Evolutionary conservation across 2,113 vertebrate genomes (phyloP).

Genomic region (Echinops telfairi): DNA sequence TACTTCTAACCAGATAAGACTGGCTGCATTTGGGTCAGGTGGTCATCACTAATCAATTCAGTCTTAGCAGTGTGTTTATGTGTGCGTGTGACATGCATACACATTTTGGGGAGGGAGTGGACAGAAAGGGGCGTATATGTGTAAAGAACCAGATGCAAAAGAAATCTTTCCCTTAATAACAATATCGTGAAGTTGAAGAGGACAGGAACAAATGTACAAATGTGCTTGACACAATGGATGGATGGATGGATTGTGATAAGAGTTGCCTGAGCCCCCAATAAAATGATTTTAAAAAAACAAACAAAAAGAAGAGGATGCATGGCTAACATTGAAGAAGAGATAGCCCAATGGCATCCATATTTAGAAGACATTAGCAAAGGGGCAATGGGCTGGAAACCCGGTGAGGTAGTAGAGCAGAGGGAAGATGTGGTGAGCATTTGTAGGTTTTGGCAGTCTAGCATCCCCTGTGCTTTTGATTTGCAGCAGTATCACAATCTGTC

Average conservation of each 20-base stretch:
- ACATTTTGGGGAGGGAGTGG: not conserved
- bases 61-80: not conserved
- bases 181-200: not conserved
- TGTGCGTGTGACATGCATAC: not conserved
- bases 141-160: not conserved
- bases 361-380: not conserved
- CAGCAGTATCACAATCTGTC: not conserved
- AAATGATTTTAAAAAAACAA: too few species aligned
- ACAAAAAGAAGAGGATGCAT: not conserved
- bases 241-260: too few species aligned
- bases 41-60: not conserved
- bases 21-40: not conserved
- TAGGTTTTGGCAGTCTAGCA: not conserved
- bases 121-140: not conserved
- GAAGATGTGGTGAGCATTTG: not conserved
- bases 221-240: too few species aligned
- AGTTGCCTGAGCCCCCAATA: too few species aligned
- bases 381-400: not conserved
- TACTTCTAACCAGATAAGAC: not conserved
- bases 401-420: not conserved
- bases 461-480: not conserved
- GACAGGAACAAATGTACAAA: not conserved
- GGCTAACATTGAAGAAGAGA: not conserved
- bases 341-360: not conserved
- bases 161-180: not conserved